Evolutionary conservation across 2,888 invertebrate species (phyloP).

Genomic region (Epinotia demarniana): DNA sequence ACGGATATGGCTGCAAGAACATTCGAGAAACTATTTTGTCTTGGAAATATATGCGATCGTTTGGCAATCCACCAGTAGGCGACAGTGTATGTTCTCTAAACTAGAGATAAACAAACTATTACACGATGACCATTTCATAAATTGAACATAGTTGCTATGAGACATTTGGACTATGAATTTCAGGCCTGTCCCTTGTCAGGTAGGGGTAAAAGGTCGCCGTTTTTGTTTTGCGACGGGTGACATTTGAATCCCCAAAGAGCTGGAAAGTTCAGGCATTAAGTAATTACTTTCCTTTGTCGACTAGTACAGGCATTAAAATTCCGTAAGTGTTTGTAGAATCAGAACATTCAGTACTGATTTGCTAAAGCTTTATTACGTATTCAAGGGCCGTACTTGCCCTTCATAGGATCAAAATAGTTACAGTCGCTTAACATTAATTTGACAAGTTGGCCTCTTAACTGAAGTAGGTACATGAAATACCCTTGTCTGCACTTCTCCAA

Average conservation of each 20-base stretch:
- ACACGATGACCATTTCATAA: not conserved
- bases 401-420: conserved; percentile 6
- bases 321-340: not conserved
- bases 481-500: conserved; percentile 4
- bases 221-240: conserved; percentile 21
- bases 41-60: conserved; percentile 29
- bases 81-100: conserved; percentile 1
- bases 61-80: conserved; percentile 35
- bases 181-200: not conserved
- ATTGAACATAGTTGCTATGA: not conserved
- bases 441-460: conserved; percentile 3
- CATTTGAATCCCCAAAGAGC: conserved; percentile 26
- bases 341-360: conserved; percentile 2
- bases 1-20: conserved; percentile 28
- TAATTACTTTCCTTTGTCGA: conserved; percentile 27
- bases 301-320: not conserved
- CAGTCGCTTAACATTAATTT: conserved; percentile 8
- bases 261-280: conserved; percentile 29
- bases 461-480: conserved; percentile 2
- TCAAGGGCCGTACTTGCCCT: conserved; percentile 3
- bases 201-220: conserved; percentile 31
- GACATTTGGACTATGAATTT: not conserved
- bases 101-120: not conserved
- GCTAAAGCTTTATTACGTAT: conserved; percentile 12
- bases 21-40: conserved; percentile 30